Percentiles rank a stretch among this genome's conserved stretches.
phyloP scores from a whole-genome alignment of 2,797 vertebrate genomes.

The Rachycentron canadum region DNA sequence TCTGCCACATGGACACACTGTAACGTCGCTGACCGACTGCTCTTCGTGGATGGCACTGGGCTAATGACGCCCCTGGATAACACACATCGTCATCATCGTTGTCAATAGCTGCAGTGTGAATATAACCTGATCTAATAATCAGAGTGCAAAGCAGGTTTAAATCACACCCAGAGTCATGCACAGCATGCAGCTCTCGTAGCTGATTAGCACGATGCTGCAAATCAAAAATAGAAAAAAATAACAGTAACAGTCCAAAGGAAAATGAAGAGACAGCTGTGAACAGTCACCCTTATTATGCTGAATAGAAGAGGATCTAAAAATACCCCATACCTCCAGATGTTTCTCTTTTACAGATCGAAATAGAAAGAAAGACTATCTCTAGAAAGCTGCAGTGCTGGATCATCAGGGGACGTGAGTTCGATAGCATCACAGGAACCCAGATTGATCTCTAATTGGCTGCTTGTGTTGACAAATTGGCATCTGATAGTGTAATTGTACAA shows the following conservation, averaged over 20 bases:
- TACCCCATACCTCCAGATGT: conserved; percentile 85
- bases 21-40: conserved; percentile 82
- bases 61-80: conserved; percentile 93
- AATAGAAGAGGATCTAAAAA: conserved; percentile 38
- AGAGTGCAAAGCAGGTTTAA: conserved; percentile 4
- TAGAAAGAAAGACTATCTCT: conserved; percentile 6
- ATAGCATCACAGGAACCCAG: neutral
- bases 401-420: neutral
- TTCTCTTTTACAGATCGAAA: conserved; percentile 82
- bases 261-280: conserved; percentile 33
- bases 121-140: neutral
- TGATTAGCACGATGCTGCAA: conserved; percentile 57
- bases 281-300: conserved; percentile 56
- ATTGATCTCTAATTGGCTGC: conserved; percentile 38
- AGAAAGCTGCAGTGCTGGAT: conserved; percentile 11
- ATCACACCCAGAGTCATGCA: conserved; percentile 43
- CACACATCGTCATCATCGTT: neutral
- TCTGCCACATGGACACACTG: conserved; percentile 94
- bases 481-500: conserved; percentile 14
- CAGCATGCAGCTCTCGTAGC: conserved; percentile 44
- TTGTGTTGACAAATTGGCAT: conserved; percentile 9
- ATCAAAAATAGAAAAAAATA: conserved; percentile 47
- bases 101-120: neutral
- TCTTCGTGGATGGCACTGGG: conserved; percentile 90
- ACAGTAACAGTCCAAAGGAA: conserved; percentile 5